Evolutionary conservation across 2,113 vertebrate species (phyloP).

Genomic region (Sander vitreus): DNA sequence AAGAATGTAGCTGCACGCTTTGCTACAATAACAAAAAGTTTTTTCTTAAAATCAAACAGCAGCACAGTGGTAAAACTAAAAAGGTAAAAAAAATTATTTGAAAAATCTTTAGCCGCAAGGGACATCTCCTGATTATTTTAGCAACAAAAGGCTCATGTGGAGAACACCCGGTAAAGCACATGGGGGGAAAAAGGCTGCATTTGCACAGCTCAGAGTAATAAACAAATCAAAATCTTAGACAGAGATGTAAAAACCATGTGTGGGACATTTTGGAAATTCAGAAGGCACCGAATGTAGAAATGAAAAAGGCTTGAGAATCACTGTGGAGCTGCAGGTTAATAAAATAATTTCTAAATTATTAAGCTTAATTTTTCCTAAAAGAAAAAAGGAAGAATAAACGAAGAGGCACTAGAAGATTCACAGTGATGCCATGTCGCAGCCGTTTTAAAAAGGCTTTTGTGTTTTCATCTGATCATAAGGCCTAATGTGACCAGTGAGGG

Average conservation of each 20-base stretch:
- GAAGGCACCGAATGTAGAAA: constrained; percentile 70
- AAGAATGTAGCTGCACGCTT: neutral
- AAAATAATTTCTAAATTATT: neutral
- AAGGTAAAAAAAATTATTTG: constrained; percentile 15
- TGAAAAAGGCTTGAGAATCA: constrained; percentile 14
- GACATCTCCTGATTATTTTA: neutral
- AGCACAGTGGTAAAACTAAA: constrained; percentile 59
- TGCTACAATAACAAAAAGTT: constrained; percentile 13
- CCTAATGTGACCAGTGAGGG: neutral
- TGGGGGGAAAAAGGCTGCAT: neutral
- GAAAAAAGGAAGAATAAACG: neutral
- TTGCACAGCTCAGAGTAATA: neutral
- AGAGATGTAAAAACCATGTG: constrained; percentile 1
- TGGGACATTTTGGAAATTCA: constrained; percentile 11
- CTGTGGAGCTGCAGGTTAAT: constrained; percentile 16
- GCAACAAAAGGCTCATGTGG: constrained; percentile 24
- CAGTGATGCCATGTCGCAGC: constrained; percentile 60
- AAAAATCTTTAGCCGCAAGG: neutral
- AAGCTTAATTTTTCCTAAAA: neutral
- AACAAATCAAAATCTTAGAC: neutral
- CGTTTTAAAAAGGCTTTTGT: constrained; percentile 6
- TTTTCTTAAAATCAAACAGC: constrained; percentile 26
- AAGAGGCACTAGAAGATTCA: constrained; percentile 69
- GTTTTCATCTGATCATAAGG: constrained; percentile 26
- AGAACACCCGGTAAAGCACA: constrained; percentile 31